Base-by-base conservation (phyloP, 1,140 invertebrate genomes). In the Argopecten irradians region DNA sequence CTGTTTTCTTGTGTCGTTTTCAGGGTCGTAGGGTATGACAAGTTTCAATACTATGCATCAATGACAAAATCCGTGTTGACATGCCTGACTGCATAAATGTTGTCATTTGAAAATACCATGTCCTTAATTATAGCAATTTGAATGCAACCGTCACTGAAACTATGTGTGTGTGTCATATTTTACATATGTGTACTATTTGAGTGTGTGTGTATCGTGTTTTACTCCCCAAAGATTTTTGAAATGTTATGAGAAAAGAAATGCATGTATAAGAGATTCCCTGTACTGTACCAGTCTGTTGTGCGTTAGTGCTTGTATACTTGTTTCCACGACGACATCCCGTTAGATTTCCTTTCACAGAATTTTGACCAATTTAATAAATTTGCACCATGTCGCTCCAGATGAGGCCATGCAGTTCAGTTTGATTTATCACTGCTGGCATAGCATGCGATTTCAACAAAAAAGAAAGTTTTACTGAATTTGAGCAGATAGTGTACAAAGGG, bases 1-100 rank as follows among this genome's bases (percentile, higher is more conserved):
- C 55, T 71, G 55, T n/a, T 71, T 71, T 71, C 55, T 71, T 71
- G 55, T 71, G 55, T 71, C 55, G n/a, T 71, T 71, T 71, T 71
- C 55, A 71, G 55, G 55, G 55, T 71, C 55, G 55, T 71, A 71
- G 55, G 55, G 55, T 71, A 71, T 71, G 55, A 71, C 55, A 71
- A 71, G 55, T 71, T 71, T 71, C 55, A 71, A 28, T 71, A 71
- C 55, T 71, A 22, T 71, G 55, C 55, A 71, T 71, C 55, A 71
- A 28, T 71, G 55, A 71, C 55, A 71, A 71, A 71, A 71, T 71
- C 55, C 28, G 55, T 71, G 55, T 71, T 71, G 55, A 28, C 28
- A 71, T 71, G 55, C 55, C n/a, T 71, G 55, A 71, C 55, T 71
- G 55, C 55, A 71, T 71, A 71, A 71, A 71, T 71, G 55, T 71